These are phyloP conservation scores for Micronycteris hirsuta DNA, from an alignment of 2,113 vertebrate genomes.

Conservation along the genomic window DNA sequence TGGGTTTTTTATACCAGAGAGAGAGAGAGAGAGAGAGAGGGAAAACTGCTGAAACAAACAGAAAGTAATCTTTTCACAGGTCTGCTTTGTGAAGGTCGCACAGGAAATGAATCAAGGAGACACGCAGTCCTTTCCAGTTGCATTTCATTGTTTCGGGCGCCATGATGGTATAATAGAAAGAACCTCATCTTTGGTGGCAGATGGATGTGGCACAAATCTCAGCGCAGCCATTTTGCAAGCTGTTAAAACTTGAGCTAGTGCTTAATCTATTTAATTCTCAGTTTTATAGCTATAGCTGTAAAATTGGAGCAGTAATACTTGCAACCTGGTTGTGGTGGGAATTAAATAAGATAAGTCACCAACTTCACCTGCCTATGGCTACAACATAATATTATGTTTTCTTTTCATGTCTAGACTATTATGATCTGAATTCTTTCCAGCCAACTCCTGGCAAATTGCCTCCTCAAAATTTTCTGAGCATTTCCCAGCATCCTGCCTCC, in stretches of 20 bases:
- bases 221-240: background rate
- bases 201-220: background rate
- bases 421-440: background rate
- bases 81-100: background rate
- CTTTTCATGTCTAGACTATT: background rate
- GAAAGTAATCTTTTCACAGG: background rate
- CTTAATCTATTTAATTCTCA: background rate
- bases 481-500: background rate
- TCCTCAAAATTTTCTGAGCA: background rate
- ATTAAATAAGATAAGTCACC: background rate
- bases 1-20: background rate
- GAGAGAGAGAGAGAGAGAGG: too few species aligned
- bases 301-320: background rate
- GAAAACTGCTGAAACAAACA: background rate
- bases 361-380: background rate
- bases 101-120: background rate
- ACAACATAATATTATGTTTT: background rate
- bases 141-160: background rate
- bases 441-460: background rate
- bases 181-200: background rate
- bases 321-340: background rate
- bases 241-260: background rate
- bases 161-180: background rate
- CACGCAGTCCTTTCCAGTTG: background rate
- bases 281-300: background rate